These are phyloP conservation scores for Lamprologus tigripictilis DNA, from an alignment of 2,113 vertebrate species.

Conservation along the genomic window DNA sequence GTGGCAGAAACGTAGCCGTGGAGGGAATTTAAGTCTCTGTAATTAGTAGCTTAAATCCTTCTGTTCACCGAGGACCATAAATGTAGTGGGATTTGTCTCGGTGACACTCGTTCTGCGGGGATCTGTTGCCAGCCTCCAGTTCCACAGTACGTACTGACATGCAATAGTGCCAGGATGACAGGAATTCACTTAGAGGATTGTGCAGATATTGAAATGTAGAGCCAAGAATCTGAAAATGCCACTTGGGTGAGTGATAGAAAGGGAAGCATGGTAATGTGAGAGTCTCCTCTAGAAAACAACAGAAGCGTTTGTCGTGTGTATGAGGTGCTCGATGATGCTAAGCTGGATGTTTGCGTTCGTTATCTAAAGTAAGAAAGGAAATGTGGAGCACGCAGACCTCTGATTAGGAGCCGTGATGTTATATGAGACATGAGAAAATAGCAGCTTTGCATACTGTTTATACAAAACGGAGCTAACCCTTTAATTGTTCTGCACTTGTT, in stretches of 20 bases:
- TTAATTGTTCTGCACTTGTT: neutral
- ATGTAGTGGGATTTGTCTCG: slow-evolving; percentile 23
- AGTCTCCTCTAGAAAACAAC: neutral
- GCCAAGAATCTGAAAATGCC: slow-evolving; percentile 9
- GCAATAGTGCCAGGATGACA: neutral
- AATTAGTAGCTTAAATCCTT: slow-evolving; percentile 31
- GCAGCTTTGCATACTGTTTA: neutral
- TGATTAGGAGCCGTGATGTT: neutral
- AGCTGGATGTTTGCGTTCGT: neutral
- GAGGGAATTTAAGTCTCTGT: slow-evolving; percentile 10
- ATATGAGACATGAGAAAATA: neutral
- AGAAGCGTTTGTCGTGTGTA: neutral
- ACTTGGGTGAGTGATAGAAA: slow-evolving; percentile 1
- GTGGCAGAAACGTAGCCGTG: neutral
- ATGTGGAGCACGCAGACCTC: neutral
- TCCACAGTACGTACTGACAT: slow-evolving; percentile 1
- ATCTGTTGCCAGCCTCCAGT: slow-evolving; percentile 3
- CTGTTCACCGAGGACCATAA: slow-evolving; percentile 13
- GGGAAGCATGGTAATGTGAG: neutral
- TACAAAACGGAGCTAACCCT: neutral
- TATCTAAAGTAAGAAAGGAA: neutral
- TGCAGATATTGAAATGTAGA: neutral
- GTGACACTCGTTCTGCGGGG: slow-evolving; percentile 12
- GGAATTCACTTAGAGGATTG: slow-evolving; percentile 11
- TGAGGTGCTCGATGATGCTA: neutral